These are phyloP conservation scores for Mus spicilegus DNA, from an alignment of 2,113 vertebrate genomes.

Conservation along the genomic window DNA sequence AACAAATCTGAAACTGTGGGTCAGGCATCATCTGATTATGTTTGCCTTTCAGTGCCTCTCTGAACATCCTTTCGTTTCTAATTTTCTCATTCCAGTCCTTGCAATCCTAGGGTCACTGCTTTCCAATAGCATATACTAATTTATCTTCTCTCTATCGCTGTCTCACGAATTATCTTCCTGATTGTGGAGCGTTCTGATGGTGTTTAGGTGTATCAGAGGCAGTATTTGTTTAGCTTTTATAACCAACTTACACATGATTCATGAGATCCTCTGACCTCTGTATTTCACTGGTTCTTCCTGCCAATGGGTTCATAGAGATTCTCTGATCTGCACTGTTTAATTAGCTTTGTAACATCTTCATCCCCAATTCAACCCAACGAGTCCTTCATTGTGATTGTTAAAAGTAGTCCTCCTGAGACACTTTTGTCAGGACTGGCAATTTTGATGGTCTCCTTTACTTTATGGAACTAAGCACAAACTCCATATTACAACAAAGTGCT, in stretches of 20 bases:
- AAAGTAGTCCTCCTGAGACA: background rate
- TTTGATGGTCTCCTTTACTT: constrained; percentile 24
- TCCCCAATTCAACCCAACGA: background rate
- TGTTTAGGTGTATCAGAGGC: background rate
- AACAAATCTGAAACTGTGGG: background rate
- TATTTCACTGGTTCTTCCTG: background rate
- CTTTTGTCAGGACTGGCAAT: background rate
- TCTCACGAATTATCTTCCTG: background rate
- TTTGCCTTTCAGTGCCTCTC: background rate
- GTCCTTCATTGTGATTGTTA: background rate
- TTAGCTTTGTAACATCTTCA: background rate
- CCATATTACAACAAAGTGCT: background rate
- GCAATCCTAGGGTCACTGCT: background rate
- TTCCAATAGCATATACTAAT: background rate
- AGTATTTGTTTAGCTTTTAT: background rate
- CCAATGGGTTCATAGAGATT: too few species aligned
- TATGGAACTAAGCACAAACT: constrained; percentile 18
- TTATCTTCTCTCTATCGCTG: background rate
- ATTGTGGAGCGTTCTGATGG: background rate
- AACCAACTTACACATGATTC: background rate
- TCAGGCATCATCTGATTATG: background rate
- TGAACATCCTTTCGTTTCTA: background rate
- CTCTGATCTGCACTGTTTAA: background rate
- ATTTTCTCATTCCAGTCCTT: background rate
- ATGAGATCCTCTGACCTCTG: background rate